These are phyloP conservation scores for Microcebus tavaratra DNA, from an alignment of 2,113 vertebrate genomes.

Conservation along the genomic window DNA sequence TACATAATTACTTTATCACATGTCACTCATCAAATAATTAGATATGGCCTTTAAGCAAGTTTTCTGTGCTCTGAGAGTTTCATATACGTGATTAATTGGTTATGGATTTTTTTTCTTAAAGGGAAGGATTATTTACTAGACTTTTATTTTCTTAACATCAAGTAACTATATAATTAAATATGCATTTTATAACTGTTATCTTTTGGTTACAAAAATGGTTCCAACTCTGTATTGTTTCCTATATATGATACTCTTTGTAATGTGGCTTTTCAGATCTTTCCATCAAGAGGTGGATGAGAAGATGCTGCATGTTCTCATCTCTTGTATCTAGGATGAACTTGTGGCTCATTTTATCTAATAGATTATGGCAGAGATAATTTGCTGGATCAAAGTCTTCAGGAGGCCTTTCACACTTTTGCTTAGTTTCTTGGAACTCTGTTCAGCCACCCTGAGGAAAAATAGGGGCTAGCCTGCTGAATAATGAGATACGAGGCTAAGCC, in stretches of 20 bases:
- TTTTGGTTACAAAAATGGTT: background rate
- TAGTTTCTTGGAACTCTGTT: background rate
- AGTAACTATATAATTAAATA: background rate
- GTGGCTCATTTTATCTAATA: background rate
- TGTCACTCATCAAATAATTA: conserved; percentile 59
- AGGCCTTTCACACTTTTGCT: background rate
- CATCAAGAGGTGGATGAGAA: background rate
- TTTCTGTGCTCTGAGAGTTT: conserved; percentile 37
- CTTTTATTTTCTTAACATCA: background rate
- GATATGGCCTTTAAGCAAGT: conserved; percentile 25
- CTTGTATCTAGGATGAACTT: background rate
- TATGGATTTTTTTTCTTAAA: conserved; percentile 29
- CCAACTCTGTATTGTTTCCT: background rate
- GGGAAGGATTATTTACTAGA: background rate
- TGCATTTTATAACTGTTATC: background rate
- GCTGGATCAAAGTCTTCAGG: background rate
- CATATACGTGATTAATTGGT: background rate
- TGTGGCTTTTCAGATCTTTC: background rate
- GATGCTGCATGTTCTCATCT: background rate
- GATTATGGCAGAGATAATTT: background rate
- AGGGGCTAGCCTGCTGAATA: background rate
- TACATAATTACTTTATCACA: conserved; percentile 57
- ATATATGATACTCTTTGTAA: background rate
- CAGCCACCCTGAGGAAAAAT: background rate
- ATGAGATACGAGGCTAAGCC: background rate